These are phyloP conservation scores for Pseudomyrmex concolor DNA, from an alignment of 1,140 invertebrate species.

Conservation along the genomic window DNA sequence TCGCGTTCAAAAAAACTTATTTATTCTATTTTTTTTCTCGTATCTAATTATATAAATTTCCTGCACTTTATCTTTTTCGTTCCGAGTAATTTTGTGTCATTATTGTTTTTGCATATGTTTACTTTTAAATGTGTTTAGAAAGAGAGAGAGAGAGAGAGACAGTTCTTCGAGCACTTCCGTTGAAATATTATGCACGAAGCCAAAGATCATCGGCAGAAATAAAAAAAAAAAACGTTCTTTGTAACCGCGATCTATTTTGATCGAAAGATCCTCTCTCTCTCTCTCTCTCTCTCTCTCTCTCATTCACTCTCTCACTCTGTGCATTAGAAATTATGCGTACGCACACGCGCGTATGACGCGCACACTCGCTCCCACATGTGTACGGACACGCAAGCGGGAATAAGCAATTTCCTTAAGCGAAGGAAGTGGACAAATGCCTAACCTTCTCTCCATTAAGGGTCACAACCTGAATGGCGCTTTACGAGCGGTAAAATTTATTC, in stretches of 20 bases:
- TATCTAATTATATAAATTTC: slow-evolving; percentile 1
- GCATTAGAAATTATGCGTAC: slow-evolving; percentile 46
- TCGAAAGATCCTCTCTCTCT: background rate
- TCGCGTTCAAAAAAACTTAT: no score
- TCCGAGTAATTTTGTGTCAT: background rate
- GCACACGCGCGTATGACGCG: no score
- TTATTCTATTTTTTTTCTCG: no score
- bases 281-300: background rate
- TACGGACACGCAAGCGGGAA: slow-evolving; percentile 18
- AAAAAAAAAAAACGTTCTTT: no score
- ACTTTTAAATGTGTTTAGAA: no score
- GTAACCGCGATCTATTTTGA: background rate
- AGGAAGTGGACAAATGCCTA: slow-evolving; percentile 68
- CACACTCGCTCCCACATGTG: background rate
- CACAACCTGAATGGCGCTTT: slow-evolving; percentile 68
- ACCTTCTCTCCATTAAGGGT: slow-evolving; percentile 67
- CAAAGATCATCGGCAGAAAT: no score
- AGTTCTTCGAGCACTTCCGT: no score
- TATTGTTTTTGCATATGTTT: no score
- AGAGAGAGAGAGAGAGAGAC: no score
- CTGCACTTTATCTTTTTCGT: background rate
- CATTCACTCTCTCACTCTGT: background rate
- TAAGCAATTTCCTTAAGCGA: slow-evolving; percentile 67
- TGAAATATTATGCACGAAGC: no score
- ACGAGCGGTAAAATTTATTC: slow-evolving; percentile 43